A percentile compares a stretch with the other conserved stretches of the same genome.
These are phyloP conservation scores for Chloebia gouldiae DNA, from an alignment of 2,113 vertebrate species.

Conservation along the genomic window DNA sequence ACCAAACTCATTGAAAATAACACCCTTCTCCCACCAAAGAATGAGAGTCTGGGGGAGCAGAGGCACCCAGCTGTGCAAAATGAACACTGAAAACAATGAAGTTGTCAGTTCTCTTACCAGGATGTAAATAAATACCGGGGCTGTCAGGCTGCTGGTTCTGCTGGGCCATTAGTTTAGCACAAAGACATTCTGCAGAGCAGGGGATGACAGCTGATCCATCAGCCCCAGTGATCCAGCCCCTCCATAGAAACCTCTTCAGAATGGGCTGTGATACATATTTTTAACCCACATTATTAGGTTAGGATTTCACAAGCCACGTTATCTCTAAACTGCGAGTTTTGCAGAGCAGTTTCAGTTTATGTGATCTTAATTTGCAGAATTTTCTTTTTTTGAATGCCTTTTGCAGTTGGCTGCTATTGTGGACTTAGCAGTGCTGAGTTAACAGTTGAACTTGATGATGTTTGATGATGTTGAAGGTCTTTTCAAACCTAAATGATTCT, in stretches of 20 bases:
- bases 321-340: neutral
- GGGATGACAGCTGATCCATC: constrained; percentile 68
- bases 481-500: neutral
- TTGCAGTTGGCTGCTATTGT: neutral
- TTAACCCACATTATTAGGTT: neutral
- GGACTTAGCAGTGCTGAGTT: neutral
- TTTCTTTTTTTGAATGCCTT: neutral
- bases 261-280: constrained; percentile 18
- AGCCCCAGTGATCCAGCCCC: neutral
- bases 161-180: constrained; percentile 77
- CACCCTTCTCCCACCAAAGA: constrained; percentile 59
- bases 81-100: constrained; percentile 77
- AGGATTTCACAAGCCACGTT: neutral
- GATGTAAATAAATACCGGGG: constrained; percentile 76
- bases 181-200: constrained; percentile 67
- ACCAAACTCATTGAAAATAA: constrained; percentile 24
- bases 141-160: constrained; percentile 57
- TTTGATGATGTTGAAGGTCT: neutral
- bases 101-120: constrained; percentile 74
- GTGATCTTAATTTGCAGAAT: neutral
- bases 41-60: constrained; percentile 60
- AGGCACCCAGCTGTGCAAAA: constrained; percentile 75
- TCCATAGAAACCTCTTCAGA: constrained; percentile 24
- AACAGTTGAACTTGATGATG: neutral
- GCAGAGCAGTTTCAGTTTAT: neutral